Base-by-base conservation (phyloP, 2,888 invertebrate species). In the Azorinus chamasolen region DNA sequence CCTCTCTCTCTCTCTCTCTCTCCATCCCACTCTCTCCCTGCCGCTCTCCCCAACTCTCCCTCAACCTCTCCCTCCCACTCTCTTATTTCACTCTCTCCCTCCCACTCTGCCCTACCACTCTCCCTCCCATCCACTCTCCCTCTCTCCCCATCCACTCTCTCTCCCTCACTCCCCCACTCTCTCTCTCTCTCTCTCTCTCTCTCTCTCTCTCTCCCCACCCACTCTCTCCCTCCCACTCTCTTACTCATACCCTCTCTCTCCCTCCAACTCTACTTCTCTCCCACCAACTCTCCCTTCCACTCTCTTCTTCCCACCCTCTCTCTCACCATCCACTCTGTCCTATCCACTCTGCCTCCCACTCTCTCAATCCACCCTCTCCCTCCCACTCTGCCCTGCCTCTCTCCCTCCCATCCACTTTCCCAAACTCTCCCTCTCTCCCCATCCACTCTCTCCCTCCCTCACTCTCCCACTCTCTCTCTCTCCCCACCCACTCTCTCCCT, bases 1-100 rank as follows among this genome's bases (percentile, higher is more conserved):
- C n/a, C 48, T 46, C 48, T 46, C 48, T 46, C 48, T 46, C 48
- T 46, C 48, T 46, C 18, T 20, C 18, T 20, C 18, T 20, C 18
- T 20, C 6, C 48, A n/a, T 20, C 18, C 48, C 18, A 16, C 10
- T 46, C 48, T 46, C 48, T 46, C 48, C 18, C 48, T 46, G n/a
- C 18, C 48, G 14, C 48, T 46, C 48, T 46, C 48, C 18, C 48
- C 18, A 16, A 8, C 48, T 46, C 48, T n/a, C 18, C 48, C 18
- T 20, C 18, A 16, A n/a, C 48, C 18, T n/a, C 18, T n/a, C 18
- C n/a, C 18, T n/a, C 18, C 18, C 48, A n/a, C 48, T 46, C 48
- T 46, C 48, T 46, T 20, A n/a, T 20, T 46, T 20, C 18, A 16
- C 18, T 20, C 18, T 20, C 18, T 6, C 18, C 48, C 18, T 6